phyloP scores from a whole-genome alignment of 2,113 vertebrate species.

The Platichthys flesus region DNA sequence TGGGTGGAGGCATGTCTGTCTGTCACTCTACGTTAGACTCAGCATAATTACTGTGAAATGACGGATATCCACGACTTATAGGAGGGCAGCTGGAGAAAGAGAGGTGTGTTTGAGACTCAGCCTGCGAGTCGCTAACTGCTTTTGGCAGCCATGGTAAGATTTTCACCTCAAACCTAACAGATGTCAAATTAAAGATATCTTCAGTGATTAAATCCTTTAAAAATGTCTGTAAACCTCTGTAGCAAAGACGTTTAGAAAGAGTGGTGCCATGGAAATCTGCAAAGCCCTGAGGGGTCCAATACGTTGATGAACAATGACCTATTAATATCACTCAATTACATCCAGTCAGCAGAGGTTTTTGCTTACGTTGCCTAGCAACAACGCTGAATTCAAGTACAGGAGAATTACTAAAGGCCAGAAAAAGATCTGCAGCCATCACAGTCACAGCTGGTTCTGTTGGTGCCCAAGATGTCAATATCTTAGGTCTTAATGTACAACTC shows the following conservation, averaged over 20 bases:
- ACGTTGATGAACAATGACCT: slow-evolving; percentile 21
- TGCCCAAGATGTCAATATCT: slow-evolving; percentile 3
- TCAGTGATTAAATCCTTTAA: slow-evolving; percentile 17
- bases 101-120: slow-evolving; percentile 63
- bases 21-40: slow-evolving; percentile 80
- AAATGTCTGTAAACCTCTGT: slow-evolving; percentile 8
- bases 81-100: slow-evolving; percentile 53
- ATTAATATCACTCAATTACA: slow-evolving; percentile 23
- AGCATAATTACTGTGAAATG: slow-evolving; percentile 81
- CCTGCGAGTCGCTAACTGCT: slow-evolving; percentile 68
- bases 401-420: slow-evolving; percentile 16
- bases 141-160: slow-evolving; percentile 41
- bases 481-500: slow-evolving; percentile 27
- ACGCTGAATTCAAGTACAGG: slow-evolving; percentile 47
- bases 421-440: slow-evolving; percentile 20
- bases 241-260: slow-evolving; percentile 20
- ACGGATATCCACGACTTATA: slow-evolving; percentile 67
- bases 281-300: slow-evolving; percentile 22
- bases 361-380: slow-evolving; percentile 20
- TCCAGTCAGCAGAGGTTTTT: slow-evolving; percentile 17
- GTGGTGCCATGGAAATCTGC: slow-evolving; percentile 16
- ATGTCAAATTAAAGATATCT: slow-evolving; percentile 18
- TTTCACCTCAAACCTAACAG: slow-evolving; percentile 19
- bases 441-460: slow-evolving; percentile 25
- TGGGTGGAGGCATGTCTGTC: slow-evolving; percentile 63